These are phyloP conservation scores for Mycalesis mineus DNA, from an alignment of 2,888 invertebrate species.

Conservation along the genomic window DNA sequence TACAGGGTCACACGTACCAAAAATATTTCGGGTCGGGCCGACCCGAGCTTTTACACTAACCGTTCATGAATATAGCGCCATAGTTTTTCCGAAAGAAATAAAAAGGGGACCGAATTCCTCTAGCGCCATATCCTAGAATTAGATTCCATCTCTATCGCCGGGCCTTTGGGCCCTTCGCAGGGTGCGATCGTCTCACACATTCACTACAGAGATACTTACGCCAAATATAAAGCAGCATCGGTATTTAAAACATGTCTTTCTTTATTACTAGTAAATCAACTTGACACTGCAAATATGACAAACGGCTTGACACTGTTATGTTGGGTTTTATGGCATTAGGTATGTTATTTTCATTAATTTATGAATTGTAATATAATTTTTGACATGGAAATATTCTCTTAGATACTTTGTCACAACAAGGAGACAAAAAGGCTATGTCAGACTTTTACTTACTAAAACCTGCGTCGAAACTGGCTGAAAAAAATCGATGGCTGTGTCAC, in stretches of 20 bases:
- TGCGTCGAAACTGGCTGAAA: no score
- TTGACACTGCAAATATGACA: no score
- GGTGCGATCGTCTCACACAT: not conserved
- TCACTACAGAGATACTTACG: not conserved
- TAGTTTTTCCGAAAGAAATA: conserved; percentile 14
- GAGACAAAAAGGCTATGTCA: no score
- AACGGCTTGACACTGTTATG: no score
- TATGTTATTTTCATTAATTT: no score
- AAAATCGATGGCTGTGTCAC: no score
- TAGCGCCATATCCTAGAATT: conserved; percentile 19
- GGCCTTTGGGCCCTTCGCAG: not conserved
- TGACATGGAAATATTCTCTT: no score
- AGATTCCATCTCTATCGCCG: conserved; percentile 18
- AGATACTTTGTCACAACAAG: no score
- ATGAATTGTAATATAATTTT: no score
- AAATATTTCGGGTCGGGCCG: not conserved
- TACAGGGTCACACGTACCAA: not conserved
- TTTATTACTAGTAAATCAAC: no score
- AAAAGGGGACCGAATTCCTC: conserved; percentile 17
- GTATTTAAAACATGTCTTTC: not conserved
- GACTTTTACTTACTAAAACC: no score
- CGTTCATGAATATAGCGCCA: not conserved
- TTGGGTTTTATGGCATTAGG: no score
- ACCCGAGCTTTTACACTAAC: not conserved
- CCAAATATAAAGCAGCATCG: not conserved